Evolutionary conservation across 2,113 vertebrate species (phyloP).

Genomic region (Pseudolaguvia tuberculata): DNA sequence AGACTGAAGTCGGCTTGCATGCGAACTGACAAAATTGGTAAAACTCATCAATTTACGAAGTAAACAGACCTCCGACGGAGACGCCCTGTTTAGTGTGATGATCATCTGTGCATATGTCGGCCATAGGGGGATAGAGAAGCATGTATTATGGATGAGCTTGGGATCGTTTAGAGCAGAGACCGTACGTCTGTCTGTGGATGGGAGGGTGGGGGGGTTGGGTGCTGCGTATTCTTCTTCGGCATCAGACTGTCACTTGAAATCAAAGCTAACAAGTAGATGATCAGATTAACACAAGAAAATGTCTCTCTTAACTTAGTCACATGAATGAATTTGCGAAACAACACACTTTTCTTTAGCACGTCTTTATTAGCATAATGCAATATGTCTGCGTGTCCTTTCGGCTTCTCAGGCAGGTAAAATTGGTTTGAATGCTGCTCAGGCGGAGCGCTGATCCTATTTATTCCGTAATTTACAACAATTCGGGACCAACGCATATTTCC

Average conservation of each 20-base stretch:
- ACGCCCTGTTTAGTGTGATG: background rate
- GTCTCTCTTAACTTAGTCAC: slow-evolving; percentile 43
- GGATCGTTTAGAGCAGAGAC: slow-evolving; percentile 22
- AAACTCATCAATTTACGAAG: slow-evolving; percentile 19
- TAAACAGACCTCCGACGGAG: background rate
- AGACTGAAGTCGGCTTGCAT: background rate
- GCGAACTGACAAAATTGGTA: slow-evolving; percentile 23
- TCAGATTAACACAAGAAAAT: slow-evolving; percentile 44
- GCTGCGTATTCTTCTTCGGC: slow-evolving; percentile 36
- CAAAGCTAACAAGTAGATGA: slow-evolving; percentile 45
- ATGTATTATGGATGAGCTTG: slow-evolving; percentile 49
- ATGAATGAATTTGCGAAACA: slow-evolving; percentile 35
- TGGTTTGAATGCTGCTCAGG: slow-evolving; percentile 47
- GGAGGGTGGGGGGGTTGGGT: background rate
- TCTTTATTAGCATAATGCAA: slow-evolving; percentile 46
- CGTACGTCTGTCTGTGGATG: too few relatives aligned
- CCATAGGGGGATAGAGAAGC: slow-evolving; percentile 8
- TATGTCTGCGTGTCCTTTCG: slow-evolving; percentile 11
- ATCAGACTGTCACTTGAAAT: slow-evolving; percentile 44
- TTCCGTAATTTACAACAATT: slow-evolving; percentile 53
- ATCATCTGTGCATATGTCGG: slow-evolving; percentile 33
- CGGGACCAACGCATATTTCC: slow-evolving; percentile 47
- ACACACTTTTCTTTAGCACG: slow-evolving; percentile 34
- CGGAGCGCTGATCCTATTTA: slow-evolving; percentile 52
- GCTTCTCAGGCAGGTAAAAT: slow-evolving; percentile 50